phyloP scores from a whole-genome alignment of 2,888 invertebrate genomes.

The Metallyticus violacea region DNA sequence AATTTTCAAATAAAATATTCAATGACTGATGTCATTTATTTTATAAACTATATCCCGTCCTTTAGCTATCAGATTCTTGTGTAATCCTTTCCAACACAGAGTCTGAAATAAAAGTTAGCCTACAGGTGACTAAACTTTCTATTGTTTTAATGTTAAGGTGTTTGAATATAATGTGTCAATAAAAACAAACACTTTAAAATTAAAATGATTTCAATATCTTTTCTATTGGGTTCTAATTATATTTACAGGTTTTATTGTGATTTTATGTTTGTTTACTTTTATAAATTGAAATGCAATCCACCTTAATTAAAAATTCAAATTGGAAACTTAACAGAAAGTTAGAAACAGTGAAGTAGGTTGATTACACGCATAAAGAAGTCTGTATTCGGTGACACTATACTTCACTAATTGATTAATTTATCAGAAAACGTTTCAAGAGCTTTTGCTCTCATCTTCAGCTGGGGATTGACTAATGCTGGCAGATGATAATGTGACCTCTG shows the following conservation, averaged over 20 bases:
- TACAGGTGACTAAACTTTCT: neutral
- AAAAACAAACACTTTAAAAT: neutral
- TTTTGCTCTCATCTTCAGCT: no score
- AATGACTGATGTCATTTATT: conserved; percentile 31
- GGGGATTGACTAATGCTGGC: no score
- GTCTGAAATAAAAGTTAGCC: neutral
- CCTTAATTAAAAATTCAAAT: no score
- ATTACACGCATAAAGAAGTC: no score
- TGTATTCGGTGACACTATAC: no score
- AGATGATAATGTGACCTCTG: no score
- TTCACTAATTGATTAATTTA: no score
- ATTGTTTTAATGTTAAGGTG: neutral
- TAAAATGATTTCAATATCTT: neutral
- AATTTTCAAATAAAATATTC: conserved; percentile 33
- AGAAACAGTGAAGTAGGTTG: no score
- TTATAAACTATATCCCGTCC: neutral
- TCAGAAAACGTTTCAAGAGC: no score
- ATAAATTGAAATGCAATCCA: no score
- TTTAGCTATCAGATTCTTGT: neutral
- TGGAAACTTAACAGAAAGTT: no score
- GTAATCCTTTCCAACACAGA: neutral
- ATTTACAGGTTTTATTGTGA: neutral
- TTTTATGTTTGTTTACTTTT: neutral
- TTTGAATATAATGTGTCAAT: neutral
- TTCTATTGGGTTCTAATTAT: neutral